phyloP scores from a whole-genome alignment of 2,797 vertebrate species.

The Phaenicophaeus curvirostris region DNA sequence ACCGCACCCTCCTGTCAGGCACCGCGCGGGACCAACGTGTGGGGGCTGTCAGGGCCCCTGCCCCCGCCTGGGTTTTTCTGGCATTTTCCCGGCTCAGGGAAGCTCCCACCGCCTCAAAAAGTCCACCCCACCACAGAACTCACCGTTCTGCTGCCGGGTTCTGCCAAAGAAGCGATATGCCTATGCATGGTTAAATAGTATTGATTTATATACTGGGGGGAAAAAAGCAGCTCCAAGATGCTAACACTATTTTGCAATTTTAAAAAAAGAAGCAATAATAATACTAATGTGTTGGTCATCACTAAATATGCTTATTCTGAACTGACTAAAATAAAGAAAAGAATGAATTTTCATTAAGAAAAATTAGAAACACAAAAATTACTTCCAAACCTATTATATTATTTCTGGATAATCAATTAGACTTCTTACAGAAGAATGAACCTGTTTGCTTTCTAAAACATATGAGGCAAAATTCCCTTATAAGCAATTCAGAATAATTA shows the following conservation, averaged over 20 bases:
- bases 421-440: background rate
- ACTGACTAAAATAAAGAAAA: background rate
- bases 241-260: background rate
- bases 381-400: background rate
- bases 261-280: background rate
- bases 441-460: background rate
- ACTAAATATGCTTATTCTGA: background rate
- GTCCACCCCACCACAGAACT: too few relatives aligned
- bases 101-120: too few relatives aligned
- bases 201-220: background rate
- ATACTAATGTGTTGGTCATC: background rate
- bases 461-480: background rate
- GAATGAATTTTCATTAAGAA: background rate
- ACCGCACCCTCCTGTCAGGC: too few relatives aligned
- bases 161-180: too few relatives aligned
- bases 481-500: background rate
- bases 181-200: background rate
- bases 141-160: too few relatives aligned
- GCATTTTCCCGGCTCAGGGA: too few relatives aligned
- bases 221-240: background rate
- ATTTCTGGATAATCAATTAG: background rate
- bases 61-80: too few relatives aligned
- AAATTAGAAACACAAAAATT: background rate
- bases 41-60: too few relatives aligned
- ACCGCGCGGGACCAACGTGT: too few relatives aligned